Evolutionary conservation across 2,113 vertebrate genomes (phyloP), one percentile per base, ranked within the genome.

Genomic region (Plecotus auritus): DNA sequence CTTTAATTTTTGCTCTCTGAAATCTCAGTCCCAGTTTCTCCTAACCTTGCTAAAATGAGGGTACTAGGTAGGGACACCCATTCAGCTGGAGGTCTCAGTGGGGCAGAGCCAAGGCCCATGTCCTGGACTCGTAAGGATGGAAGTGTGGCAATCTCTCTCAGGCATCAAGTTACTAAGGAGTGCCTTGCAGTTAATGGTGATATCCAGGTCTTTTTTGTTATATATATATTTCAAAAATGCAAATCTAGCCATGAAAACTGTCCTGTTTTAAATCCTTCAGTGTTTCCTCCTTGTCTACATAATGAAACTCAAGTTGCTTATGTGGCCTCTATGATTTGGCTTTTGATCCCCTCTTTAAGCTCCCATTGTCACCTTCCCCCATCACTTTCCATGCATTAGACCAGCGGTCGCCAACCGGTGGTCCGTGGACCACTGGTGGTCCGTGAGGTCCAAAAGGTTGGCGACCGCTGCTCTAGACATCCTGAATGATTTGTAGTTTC

Each of bases 201-300:
- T 86, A 82, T 35, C 69, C 35, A 42, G 14, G 76, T 85, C 42
- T 95, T 97, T 97, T 90, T 18, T 74, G 28, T 16, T 32, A 51
- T 47, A 37, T 26, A 85, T 20, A 16, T 74, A 73, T 83, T 61
- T 82, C 12, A 70, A 72, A 88, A 59, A 94, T 56, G 54, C 64
- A 91, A 78, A 81, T 87, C 20, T 66, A 67, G 22, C 54, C 47
- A 88, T 37, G n/a, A 72, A 93, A 90, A 82, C 13, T 54, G 6
- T 86, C n/a, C 32, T 51, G 35, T 66, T 83, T 61, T 83, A 80
- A 92, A 72, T 73, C 23, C 37, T 40, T 76, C 26, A 26, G 37
- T 76, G 72, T 32, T 35, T 95, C 47, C 54, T 72, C 26, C 61
- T 4, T 59, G 28, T 78, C 69, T 86, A 94, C 13, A 76, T 26